Evolutionary conservation across 2,888 invertebrate species (phyloP), one percentile per base, ranked within the genome.

Genomic region (Mesoligia furuncula): DNA sequence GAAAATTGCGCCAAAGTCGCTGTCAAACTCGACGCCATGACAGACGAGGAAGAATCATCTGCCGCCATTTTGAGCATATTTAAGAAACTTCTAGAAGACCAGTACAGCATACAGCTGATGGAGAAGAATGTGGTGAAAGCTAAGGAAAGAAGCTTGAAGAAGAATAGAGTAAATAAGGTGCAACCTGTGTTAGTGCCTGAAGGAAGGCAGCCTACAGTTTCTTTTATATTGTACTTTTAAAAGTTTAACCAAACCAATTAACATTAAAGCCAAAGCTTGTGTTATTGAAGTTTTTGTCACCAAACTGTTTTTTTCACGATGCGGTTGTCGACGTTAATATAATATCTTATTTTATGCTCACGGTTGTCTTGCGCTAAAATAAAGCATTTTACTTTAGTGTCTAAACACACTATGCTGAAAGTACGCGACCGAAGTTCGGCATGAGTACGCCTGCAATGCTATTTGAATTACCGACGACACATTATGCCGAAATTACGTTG

Each of bases 1-100:
- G 94, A 95, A 83, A 93, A 90, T 80, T 95, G 95, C 84, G 90
- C 92, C 48, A 88, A 92, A 77, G 88, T 95, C 62, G 95, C 93
- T 82, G 92, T 95, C 77, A 94, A 95, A 89, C 90, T 95, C 8
- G 94, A 95, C 85, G 89, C 75, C 7, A 74, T 93, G 65, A 87
- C 89, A 66, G 91, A 91, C 24, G 86, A 87, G 20, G 82, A 85
- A 24, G 85, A 77, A 51, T 81, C 90, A 3, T 83, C 91, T 1
- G 59, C 81, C 0, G 84, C 89, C 73, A 90, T 95, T 54, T 73
- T 93, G 20, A 62, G 69, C 2, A 84, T 81, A 0, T 91, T 94
- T 70, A 90, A 90, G 84, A 91, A 90, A 36, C 87, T 95, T 54
- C 75, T 94, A 72, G 88, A 92, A 85, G 95, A 95, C 71, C 92